A percentile compares a stretch with the other conserved stretches of the same genome.
These are phyloP conservation scores for Neodiprion virginianus DNA, from an alignment of 1,140 invertebrate genomes.

Conservation along the genomic window DNA sequence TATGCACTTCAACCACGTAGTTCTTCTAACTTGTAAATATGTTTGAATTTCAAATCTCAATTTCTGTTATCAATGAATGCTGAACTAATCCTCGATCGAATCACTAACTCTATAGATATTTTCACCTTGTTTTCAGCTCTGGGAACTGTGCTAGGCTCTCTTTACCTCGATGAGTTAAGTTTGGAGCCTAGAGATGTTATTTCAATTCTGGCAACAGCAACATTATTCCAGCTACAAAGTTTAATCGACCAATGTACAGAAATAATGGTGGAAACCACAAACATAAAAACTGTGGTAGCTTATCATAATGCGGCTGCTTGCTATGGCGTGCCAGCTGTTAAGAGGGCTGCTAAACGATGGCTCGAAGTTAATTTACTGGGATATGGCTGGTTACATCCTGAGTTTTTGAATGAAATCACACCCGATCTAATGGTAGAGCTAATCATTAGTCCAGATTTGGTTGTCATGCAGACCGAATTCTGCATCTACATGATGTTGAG, in stretches of 20 bases:
- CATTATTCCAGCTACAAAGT: constrained; percentile 78
- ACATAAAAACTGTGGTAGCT: constrained; percentile 71
- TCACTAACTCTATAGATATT: too few species aligned
- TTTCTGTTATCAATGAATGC: too few species aligned
- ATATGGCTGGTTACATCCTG: constrained; percentile 64
- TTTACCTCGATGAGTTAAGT: constrained; percentile 80
- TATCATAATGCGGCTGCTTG: constrained; percentile 74
- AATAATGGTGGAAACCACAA: constrained; percentile 81
- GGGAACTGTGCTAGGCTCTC: constrained; percentile 76
- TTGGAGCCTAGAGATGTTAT: constrained; percentile 76
- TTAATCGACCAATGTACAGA: constrained; percentile 78
- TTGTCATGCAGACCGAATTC: constrained; percentile 84
- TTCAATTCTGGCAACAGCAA: constrained; percentile 77
- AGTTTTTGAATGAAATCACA: constrained; percentile 67
- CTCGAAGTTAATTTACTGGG: constrained; percentile 73
- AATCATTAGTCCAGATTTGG: constrained; percentile 70
- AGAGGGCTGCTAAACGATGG: constrained; percentile 72
- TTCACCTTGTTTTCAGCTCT: constrained; percentile 64
- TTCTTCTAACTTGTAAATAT: too few species aligned
- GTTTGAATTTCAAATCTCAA: too few species aligned
- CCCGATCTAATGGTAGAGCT: constrained; percentile 72
- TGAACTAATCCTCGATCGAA: too few species aligned
- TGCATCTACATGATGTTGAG: constrained; percentile 78
- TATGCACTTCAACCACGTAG: too few species aligned
- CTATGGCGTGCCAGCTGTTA: constrained; percentile 72